Percentiles rank a stretch among this genome's conserved stretches.
Evolutionary conservation across 2,888 invertebrate species (phyloP).

Genomic region (Heliconius ismenius): DNA sequence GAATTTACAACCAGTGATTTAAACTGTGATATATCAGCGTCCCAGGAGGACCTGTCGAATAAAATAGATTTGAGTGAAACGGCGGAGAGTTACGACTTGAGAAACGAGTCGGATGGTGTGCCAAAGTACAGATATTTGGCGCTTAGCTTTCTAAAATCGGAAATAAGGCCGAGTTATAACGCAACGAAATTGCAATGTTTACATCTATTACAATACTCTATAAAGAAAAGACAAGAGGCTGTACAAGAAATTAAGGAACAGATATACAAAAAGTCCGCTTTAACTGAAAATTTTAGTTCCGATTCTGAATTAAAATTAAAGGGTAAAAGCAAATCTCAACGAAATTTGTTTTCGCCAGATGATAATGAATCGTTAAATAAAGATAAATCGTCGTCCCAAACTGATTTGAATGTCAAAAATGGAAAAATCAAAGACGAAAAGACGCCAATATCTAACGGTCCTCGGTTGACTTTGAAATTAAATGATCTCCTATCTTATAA

Average conservation of each 20-base stretch:
- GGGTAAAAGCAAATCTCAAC: constrained; percentile 63
- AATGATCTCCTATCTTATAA: constrained; percentile 78
- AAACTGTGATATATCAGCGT: constrained; percentile 61
- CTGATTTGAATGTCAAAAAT: constrained; percentile 60
- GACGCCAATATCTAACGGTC: constrained; percentile 64
- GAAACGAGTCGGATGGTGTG: constrained; percentile 65
- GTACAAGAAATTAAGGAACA: constrained; percentile 79
- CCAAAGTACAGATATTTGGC: constrained; percentile 74
- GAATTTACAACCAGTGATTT: constrained; percentile 58
- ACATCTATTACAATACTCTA: constrained; percentile 86
- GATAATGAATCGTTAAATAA: constrained; percentile 55
- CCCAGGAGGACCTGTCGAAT: constrained; percentile 64
- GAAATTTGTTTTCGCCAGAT: constrained; percentile 66
- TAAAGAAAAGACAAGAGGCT: constrained; percentile 85
- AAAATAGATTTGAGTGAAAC: constrained; percentile 77
- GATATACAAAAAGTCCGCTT: constrained; percentile 73
- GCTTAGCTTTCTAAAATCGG: constrained; percentile 80
- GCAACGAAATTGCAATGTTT: constrained; percentile 86
- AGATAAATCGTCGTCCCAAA: constrained; percentile 59
- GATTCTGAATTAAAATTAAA: constrained; percentile 57
- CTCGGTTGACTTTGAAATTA: constrained; percentile 69
- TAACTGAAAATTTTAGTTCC: constrained; percentile 56
- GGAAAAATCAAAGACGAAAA: constrained; percentile 65
- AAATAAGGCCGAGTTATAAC: constrained; percentile 88
- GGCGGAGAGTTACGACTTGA: constrained; percentile 73